Evolutionary conservation across 2,888 invertebrate species (phyloP), one percentile per base, ranked within the genome.

Genomic region (Heteromurus nitidus): DNA sequence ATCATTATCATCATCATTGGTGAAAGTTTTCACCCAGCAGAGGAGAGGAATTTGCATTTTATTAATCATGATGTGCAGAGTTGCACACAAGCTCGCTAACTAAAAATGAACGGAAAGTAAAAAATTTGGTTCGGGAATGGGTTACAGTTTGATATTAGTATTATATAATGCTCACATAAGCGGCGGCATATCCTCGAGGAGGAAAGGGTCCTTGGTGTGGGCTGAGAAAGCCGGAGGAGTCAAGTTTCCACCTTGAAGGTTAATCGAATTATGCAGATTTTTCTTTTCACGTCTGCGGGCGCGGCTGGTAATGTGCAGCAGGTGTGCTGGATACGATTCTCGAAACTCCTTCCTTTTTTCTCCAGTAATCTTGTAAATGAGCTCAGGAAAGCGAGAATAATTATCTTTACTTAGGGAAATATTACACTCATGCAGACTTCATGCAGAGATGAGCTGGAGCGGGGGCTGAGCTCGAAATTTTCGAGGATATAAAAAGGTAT

Each of bases 231-330:
- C n/a, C n/a, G n/a, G n/a, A n/a, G n/a, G n/a, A n/a, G n/a, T n/a
- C n/a, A n/a, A n/a, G n/a, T 36, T 36, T 24, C 58, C 26, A 26
- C 5, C 28, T 58, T 16, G 3, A 20, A 50, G 47, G 68, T 68
- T 68, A 50, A 50, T 68, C 68, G 47, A 47, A 68, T 47, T 50
- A 50, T 68, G 47, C 42, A 42, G 65, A 65, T 65, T 62, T 58
- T 58, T 55, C 44, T 22, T 58, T 58, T 31, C 44, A 42, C 44
- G 44, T 44, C n/a, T n/a, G n/a, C n/a, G n/a, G n/a, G n/a, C n/a
- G n/a, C n/a, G n/a, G n/a, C n/a, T n/a, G n/a, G n/a, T n/a, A n/a
- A n/a, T n/a, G n/a, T 65, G 68, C 28, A 68, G 50, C 68, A 68
- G 68, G 68, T 68, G 68, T 42, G 44, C 44, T n/a, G n/a, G n/a